Evolutionary conservation across 2,113 vertebrate species (phyloP), one percentile per base, ranked within the genome.

Genomic region (Isurus oxyrinchus): DNA sequence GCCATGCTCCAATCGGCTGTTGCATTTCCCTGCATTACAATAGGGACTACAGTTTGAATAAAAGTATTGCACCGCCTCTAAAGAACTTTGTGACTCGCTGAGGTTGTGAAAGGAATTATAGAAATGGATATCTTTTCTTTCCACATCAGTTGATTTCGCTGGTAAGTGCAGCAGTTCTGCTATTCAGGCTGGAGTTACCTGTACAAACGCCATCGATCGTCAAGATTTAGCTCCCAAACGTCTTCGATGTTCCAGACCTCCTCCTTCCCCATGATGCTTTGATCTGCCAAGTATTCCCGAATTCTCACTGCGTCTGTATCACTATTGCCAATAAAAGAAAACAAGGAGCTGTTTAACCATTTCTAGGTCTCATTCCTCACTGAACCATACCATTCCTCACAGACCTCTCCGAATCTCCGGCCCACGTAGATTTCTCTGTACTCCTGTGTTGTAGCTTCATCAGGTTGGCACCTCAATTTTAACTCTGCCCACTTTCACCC

Each of bases 141-240:
- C 21, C 49, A 44, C 19, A 6, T 84, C 19, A 21, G 16, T 44
- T 84, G 21, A 23, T 49, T 27, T 40, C 76, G 0, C 40, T 49
- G 40, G 40, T 23, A 16, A 2, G 13, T 40, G n/a, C 88, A 59
- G 55, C 88, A 35, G 88, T 14, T 53, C 25, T 53, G 21, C 23
- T 44, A 25, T 19, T 49, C 44, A 25, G 84, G 44, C 25, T 6
- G 5, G n/a, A 11, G n/a, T 72, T 44, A 96, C 96, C 96, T 96
- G 96, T 94, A 96, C 16, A 96, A 49, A 21, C 87, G 86, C 96
- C 96, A 96, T 4, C 96, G 96, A 59, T 94, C 27, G 5, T 16
- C 19, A 44, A 94, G 86, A 1, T 19, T 21, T 19, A 96, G 86
- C 1, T 86, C 40, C 96, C 96, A 96, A 16, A 94, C 25, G 35